These are phyloP conservation scores for Corbicula japonica DNA, from an alignment of 2,888 invertebrate species.

Conservation along the genomic window DNA sequence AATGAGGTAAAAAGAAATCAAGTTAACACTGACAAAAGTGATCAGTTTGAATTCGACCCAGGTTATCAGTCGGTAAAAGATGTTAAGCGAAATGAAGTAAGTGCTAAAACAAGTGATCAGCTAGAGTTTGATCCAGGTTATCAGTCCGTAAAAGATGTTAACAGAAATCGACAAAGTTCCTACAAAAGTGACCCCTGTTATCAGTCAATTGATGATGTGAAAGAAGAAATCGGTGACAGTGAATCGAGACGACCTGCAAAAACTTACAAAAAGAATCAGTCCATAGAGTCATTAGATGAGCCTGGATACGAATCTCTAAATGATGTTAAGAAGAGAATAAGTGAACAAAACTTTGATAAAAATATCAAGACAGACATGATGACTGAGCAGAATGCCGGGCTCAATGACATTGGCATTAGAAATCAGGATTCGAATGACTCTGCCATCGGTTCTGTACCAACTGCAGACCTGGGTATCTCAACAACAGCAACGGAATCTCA, in stretches of 20 bases:
- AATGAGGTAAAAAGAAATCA: conserved; percentile 26
- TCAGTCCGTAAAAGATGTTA: conserved; percentile 54
- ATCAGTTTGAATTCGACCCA: no score
- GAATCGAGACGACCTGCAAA: conserved; percentile 33
- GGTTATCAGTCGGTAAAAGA: conserved; percentile 43
- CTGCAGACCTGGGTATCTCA: no score
- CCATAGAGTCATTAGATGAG: conserved; percentile 64
- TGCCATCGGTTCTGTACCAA: conserved; percentile 41
- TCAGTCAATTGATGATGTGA: no score
- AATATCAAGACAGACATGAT: not conserved
- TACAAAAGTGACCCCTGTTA: no score
- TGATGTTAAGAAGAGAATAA: conserved; percentile 62
- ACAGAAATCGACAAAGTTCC: conserved; percentile 3
- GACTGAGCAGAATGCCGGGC: not conserved
- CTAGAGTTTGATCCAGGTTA: conserved; percentile 47
- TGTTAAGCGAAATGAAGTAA: conserved; percentile 7
- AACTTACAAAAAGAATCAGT: conserved; percentile 50
- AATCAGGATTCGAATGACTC: conserved; percentile 50
- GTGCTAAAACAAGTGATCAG: no score
- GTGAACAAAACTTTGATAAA: conserved; percentile 25
- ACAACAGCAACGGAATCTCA: no score
- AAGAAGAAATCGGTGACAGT: not conserved
- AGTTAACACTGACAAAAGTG: no score
- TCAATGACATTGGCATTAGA: not conserved
- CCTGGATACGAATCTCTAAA: conserved; percentile 64